Percentiles rank a stretch among this genome's conserved stretches.
Evolutionary conservation across 2,888 invertebrate genomes (phyloP).

Genomic region (Caenorhabditis becei): DNA sequence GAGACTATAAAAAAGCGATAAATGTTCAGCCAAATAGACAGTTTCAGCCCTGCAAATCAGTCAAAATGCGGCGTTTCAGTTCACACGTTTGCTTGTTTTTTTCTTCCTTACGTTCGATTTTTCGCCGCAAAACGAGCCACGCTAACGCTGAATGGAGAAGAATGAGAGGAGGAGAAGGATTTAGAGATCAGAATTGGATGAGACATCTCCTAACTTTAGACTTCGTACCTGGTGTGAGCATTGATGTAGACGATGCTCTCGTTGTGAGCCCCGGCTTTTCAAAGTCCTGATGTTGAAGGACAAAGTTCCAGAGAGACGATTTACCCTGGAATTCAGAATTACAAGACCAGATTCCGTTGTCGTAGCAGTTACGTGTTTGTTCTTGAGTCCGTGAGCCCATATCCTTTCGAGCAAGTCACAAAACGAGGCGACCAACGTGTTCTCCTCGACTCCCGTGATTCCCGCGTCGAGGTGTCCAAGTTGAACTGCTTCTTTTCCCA

Average conservation of each 20-base stretch:
- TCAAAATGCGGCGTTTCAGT: constrained; percentile 36
- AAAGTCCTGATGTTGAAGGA: constrained; percentile 91
- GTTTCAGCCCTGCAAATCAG: constrained; percentile 28
- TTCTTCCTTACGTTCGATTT: constrained; percentile 89
- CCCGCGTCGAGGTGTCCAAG: constrained; percentile 90
- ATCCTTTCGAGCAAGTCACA: constrained; percentile 97
- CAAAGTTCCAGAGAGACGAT: constrained; percentile 96
- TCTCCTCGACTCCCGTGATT: constrained; percentile 91
- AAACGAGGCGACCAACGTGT: constrained; percentile 94
- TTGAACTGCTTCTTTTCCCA: constrained; percentile 95
- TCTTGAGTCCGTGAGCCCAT: constrained; percentile 97
- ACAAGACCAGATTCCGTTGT: too few relatives aligned
- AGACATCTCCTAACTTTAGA: neutral
- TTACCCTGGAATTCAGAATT: constrained; percentile 92
- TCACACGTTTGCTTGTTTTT: constrained; percentile 11
- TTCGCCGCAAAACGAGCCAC: constrained; percentile 93
- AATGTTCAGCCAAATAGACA: constrained; percentile 18
- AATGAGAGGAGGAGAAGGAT: constrained; percentile 1
- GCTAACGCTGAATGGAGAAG: constrained; percentile 88
- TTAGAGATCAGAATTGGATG: constrained; percentile 18
- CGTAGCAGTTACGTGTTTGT: constrained; percentile 87
- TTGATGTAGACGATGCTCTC: constrained; percentile 75
- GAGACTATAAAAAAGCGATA: constrained; percentile 6
- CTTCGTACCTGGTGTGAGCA: constrained; percentile 84
- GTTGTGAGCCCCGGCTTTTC: constrained; percentile 76